These are phyloP conservation scores for Oncorhynchus keta DNA, from an alignment of 2,113 vertebrate species.

Conservation along the genomic window DNA sequence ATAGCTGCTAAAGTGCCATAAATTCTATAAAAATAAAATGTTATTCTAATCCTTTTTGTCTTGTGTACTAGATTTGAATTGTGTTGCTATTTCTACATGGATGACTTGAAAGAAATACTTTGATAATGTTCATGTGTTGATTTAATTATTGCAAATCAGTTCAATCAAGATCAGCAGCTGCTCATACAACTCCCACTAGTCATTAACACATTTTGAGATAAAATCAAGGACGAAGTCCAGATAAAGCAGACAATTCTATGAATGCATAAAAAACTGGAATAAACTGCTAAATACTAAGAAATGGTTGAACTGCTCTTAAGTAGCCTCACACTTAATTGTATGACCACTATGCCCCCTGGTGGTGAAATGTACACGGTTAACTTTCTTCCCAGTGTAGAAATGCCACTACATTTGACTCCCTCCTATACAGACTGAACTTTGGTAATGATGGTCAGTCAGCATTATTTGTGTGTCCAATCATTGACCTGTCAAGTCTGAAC, in stretches of 20 bases:
- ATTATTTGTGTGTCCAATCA: no score
- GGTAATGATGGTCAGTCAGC: no score
- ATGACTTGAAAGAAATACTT: conserved; percentile 68
- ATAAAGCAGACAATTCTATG: no score
- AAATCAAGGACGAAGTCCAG: conserved; percentile 55
- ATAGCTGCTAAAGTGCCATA: conserved; percentile 51
- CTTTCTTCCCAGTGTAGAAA: neutral
- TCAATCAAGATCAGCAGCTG: neutral
- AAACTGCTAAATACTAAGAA: no score
- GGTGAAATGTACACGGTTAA: conserved; percentile 19
- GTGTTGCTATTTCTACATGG: conserved; percentile 73
- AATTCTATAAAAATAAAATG: conserved; percentile 35
- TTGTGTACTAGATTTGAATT: conserved; percentile 62
- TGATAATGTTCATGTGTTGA: conserved; percentile 56
- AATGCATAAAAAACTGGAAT: neutral
- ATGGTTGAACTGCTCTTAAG: neutral
- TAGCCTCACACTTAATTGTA: neutral
- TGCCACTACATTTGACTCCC: neutral
- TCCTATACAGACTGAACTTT: neutral
- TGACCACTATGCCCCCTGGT: conserved; percentile 64
- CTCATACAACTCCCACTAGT: no score
- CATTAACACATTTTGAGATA: conserved; percentile 49
- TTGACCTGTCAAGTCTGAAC: no score
- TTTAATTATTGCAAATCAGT: neutral
- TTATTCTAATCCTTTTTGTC: conserved; percentile 47